Conservation (phyloP, 2,888 invertebrate genomes). For the Electrophaes corylata region DNA sequence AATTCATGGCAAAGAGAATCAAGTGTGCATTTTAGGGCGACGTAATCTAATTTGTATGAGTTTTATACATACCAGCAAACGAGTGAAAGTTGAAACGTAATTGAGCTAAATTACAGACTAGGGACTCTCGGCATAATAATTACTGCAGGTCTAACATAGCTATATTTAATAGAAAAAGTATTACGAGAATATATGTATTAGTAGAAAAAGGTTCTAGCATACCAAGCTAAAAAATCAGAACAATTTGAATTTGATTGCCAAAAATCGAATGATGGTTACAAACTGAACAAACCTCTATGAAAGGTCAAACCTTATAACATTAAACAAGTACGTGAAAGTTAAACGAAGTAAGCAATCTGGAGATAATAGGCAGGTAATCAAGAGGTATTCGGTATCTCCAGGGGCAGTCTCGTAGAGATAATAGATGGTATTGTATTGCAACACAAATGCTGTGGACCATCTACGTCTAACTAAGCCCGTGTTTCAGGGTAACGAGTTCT, state of each 20-base stretch:
- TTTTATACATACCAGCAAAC: constrained; percentile 45
- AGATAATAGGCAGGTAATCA: constrained; percentile 33
- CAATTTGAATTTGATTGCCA: too few relatives aligned
- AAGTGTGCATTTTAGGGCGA: constrained; percentile 8
- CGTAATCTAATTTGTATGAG: constrained; percentile 47
- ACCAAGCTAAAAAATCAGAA: too few relatives aligned
- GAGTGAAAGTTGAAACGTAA: constrained; percentile 58
- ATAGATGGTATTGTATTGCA: constrained; percentile 37
- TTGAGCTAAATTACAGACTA: constrained; percentile 57
- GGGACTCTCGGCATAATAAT: constrained; percentile 46
- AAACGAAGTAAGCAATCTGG: constrained; percentile 16
- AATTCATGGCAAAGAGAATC: neutral
- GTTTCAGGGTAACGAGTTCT: neutral
- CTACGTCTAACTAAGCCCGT: constrained; percentile 6
- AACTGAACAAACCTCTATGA: too few relatives aligned
- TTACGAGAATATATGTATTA: too few relatives aligned
- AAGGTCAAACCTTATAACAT: neutral
- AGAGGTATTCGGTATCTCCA: constrained; percentile 29
- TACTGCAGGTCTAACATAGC: constrained; percentile 36
- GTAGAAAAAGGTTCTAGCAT: too few relatives aligned
- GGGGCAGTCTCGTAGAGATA: constrained; percentile 33
- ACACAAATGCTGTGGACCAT: constrained; percentile 24
- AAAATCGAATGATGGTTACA: too few relatives aligned
- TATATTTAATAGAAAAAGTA: neutral
- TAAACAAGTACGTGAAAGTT: constrained; percentile 1